Conservation (phyloP, 2,797 vertebrate genomes). For the Valencia hispanica region DNA sequence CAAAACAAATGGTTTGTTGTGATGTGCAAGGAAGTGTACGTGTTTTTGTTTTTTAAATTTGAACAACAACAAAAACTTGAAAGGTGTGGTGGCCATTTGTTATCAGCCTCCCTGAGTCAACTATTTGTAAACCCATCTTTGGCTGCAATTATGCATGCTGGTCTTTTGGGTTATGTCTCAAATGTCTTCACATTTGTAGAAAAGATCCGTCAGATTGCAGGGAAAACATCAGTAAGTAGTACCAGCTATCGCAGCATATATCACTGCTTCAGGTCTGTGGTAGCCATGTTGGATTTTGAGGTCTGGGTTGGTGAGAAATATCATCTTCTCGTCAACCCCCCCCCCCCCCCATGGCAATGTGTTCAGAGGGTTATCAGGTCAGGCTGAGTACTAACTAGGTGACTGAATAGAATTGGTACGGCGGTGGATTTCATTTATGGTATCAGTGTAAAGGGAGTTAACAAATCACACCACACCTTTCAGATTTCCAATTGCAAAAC, state of each 20-base stretch:
- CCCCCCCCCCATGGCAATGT: too few relatives aligned
- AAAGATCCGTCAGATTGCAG: not conserved
- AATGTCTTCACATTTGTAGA: not conserved
- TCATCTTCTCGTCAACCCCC: too few relatives aligned
- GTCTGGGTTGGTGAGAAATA: not conserved
- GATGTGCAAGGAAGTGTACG: not conserved
- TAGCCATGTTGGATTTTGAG: not conserved
- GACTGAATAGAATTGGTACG: not conserved
- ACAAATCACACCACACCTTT: not conserved
- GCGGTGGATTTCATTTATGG: not conserved
- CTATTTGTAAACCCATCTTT: not conserved
- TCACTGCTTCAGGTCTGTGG: not conserved
- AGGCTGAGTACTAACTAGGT: not conserved
- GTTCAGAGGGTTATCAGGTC: not conserved
- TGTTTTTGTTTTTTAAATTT: not conserved
- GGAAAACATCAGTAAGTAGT: not conserved
- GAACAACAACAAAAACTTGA: not conserved
- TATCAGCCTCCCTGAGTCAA: not conserved
- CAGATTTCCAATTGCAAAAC: too few relatives aligned
- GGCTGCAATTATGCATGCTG: not conserved
- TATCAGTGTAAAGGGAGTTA: not conserved
- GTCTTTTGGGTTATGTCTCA: not conserved
- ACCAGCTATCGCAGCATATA: not conserved
- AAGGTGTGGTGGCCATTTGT: not conserved
- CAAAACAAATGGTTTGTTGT: not conserved